These are phyloP conservation scores for Oxystoma pomonae DNA, from an alignment of 2,888 invertebrate genomes.

Conservation along the genomic window DNA sequence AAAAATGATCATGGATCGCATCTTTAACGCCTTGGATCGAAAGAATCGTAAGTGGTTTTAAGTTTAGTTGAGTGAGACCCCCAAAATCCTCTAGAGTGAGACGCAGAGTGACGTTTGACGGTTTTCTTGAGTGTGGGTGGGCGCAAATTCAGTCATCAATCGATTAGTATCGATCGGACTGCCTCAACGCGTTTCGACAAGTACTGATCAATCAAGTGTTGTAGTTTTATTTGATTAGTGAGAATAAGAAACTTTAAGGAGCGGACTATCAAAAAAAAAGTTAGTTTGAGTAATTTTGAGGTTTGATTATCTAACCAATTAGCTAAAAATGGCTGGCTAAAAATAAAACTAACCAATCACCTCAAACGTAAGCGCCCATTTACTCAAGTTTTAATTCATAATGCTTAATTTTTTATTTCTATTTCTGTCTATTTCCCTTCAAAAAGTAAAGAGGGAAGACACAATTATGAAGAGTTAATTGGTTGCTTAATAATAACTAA, in stretches of 20 bases:
- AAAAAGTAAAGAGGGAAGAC: too few species aligned
- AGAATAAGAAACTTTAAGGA: too few species aligned
- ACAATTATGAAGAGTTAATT: too few species aligned
- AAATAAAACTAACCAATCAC: background rate
- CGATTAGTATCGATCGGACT: background rate
- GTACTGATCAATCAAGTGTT: too few species aligned
- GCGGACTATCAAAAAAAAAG: too few species aligned
- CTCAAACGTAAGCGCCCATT: too few species aligned
- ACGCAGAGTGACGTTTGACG: background rate
- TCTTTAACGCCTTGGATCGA: background rate
- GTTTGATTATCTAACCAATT: background rate
- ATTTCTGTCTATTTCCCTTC: too few species aligned
- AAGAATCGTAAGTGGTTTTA: background rate
- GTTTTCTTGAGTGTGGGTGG: background rate
- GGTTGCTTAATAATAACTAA: too few species aligned
- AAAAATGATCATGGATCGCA: background rate
- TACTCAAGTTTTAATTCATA: too few species aligned
- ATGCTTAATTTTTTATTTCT: too few species aligned
- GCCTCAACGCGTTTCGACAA: background rate
- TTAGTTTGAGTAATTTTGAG: too few species aligned
- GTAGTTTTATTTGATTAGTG: too few species aligned
- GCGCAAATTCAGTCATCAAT: background rate
- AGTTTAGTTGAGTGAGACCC: background rate
- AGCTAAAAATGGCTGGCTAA: background rate
- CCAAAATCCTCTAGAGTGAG: background rate